Conservation (phyloP, 1,140 invertebrate species). For the Dryas iulia region DNA sequence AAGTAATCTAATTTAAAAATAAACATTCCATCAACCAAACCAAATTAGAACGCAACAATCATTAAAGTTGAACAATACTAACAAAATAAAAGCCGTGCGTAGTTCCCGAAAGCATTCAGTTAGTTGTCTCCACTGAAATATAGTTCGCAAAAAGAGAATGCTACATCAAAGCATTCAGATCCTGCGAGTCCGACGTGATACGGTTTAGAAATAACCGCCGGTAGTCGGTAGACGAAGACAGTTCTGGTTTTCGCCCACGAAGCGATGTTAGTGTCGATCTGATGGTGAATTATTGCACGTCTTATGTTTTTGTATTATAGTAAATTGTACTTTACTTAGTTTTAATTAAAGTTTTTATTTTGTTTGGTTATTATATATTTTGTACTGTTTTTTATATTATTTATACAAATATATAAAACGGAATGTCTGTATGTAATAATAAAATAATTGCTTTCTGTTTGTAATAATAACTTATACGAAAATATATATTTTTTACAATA, state of each 20-base stretch:
- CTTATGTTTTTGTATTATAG: neutral
- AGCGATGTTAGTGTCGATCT: constrained; percentile 58
- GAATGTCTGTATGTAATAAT: no score
- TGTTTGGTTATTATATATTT: neutral
- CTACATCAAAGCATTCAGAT: constrained; percentile 73
- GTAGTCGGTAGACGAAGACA: constrained; percentile 49
- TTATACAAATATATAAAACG: no score
- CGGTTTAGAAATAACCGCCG: constrained; percentile 72
- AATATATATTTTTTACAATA: no score
- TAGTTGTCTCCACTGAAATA: constrained; percentile 58
- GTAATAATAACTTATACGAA: no score
- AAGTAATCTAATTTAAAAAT: neutral
- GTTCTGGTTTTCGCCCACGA: constrained; percentile 39
- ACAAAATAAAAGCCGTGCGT: constrained; percentile 43
- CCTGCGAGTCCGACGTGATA: constrained; percentile 65
- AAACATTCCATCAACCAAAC: neutral
- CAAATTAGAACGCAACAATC: constrained; percentile 18
- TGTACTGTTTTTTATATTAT: no score
- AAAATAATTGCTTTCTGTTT: no score
- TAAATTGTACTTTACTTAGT: neutral
- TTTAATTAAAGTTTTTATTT: neutral
- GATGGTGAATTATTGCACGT: constrained; percentile 59
- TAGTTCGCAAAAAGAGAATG: constrained; percentile 73
- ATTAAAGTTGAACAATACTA: constrained; percentile 20
- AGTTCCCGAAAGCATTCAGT: constrained; percentile 71